Evolutionary conservation across 2,113 vertebrate genomes (phyloP), one percentile per base, ranked within the genome.

Genomic region (Lepisosteus osseus): DNA sequence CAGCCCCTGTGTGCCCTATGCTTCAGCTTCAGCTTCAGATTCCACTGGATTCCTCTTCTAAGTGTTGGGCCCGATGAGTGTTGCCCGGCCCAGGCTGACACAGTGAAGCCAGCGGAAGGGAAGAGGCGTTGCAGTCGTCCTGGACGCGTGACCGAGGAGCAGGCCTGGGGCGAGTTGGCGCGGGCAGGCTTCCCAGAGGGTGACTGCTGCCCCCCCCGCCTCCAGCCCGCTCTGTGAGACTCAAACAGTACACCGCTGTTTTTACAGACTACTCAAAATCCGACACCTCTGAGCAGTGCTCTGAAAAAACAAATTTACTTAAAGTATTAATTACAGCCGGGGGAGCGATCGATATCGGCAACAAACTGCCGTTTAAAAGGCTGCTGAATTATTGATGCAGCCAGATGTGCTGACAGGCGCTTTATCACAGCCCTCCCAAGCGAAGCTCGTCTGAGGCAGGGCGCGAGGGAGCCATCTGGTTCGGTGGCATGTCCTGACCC

Each of bases 321-420:
- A 89, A 89, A 61, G 85, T 82, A 82, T 93, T 85, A 80, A 89
- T 92, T 90, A 90, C 88, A 87, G 82, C 15, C 77, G 69, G 72
- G 29, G 82, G 77, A 83, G 81, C 77, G 76, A 82, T 90, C 87
- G 81, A 89, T 90, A 86, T 74, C 62, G 62, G 82, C 63, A 78
- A 90, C 89, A 91, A 92, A 90, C 88, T 88, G 88, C 86, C 85
- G 80, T 91, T 91, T 92, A 89, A 89, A 90, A 83, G 76, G 61
- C 4, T 17, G 3, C 61, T 90, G 84, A 86, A 91, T 92, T 87
- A 92, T 92, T 90, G 79, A 92, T 90, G 85, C 86, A 83, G 85
- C 76, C 90, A 90, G 88, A 91, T 90, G 90, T 89, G 89, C 89
- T 90, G 89, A 91, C 86, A 87, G 87, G 88, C 83, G 88, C 90